phyloP scores from a whole-genome alignment of 1,140 invertebrate species.

The Anastatus disparis region DNA sequence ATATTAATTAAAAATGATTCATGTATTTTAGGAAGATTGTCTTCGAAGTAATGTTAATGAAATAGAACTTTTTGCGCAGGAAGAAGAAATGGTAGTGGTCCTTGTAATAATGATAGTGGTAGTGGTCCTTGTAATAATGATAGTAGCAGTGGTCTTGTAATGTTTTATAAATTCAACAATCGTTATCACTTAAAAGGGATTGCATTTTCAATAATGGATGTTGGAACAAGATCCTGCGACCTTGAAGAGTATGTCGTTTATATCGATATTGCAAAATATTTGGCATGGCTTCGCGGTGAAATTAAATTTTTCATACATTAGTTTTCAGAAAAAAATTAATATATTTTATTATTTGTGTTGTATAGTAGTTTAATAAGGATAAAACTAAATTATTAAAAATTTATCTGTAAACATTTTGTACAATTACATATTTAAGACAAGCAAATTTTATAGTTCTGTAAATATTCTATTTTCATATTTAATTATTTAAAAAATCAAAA shows the following conservation, averaged over 20 bases:
- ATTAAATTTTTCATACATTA: conserved; percentile 50
- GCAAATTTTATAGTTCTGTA: no score
- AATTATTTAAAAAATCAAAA: no score
- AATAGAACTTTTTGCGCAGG: conserved; percentile 74
- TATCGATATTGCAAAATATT: conserved; percentile 69
- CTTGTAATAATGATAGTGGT: conserved; percentile 71
- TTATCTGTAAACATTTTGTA: no score
- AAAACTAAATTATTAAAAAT: no score
- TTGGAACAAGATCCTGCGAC: conserved; percentile 63
- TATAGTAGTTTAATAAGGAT: no score
- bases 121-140: conserved; percentile 72
- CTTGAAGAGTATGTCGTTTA: conserved; percentile 68
- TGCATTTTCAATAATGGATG: conserved; percentile 65
- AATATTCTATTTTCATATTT: no score
- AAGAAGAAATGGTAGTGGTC: conserved; percentile 66
- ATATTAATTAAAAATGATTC: no score
- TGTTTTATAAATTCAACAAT: conserved; percentile 53
- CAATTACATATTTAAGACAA: no score
- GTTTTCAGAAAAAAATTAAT: no score
- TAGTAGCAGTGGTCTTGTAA: conserved; percentile 70
- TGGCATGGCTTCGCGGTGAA: conserved; percentile 64
- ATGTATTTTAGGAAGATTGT: conserved; percentile 66
- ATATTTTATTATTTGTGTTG: no score
- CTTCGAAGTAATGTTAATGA: conserved; percentile 65
- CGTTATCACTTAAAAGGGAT: conserved; percentile 69